Base-by-base conservation (phyloP, 2,888 invertebrate genomes). In the Tachina fera region DNA sequence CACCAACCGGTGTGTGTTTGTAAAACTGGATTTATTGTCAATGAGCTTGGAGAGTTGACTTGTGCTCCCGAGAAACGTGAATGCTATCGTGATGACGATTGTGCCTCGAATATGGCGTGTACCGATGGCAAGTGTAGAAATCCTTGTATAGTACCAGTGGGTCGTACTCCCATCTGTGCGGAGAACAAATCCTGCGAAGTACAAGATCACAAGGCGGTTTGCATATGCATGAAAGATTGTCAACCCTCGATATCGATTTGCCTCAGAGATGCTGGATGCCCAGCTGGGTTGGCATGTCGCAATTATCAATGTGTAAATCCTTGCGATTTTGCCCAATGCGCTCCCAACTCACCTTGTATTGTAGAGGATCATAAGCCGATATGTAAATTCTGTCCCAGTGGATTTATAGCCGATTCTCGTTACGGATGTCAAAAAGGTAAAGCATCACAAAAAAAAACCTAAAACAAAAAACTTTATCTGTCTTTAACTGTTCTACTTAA, bases 361-460 rank as follows among this genome's bases (percentile, higher is more conserved):
- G 97, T 97, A 91, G 97, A 97, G 95, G 97, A 97, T 93, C 98
- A 98, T 94, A 97, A 96, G 94, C 96, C 98, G 90, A 96, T 97
- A 93, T 98, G 98, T 96, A 97, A 97, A 96, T 97, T 97, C 95
- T 98, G 98, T 95, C 97, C 98, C 92, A 95, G 95, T 93, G 98
- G 97, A 94, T 98, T 96, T 95, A 96, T 96, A 94, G 96, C 97
- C 93, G 97, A 98, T 94, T 95, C 96, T 93, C 96, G 96, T 95
- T 96, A 96, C 94, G 97, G 97, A 96, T 98, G 98, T 95, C 96
- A 97, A 94, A 97, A 97, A 97, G 97, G 98, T 98, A 98, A 97
- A 94, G 90, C 89, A 93, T 92, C 90, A 88, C 87, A 86, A 86
- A 85, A 86, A 85, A 82, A 83, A 68, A 41, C 63, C 84, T 72